phyloP scores from a whole-genome alignment of 2,888 invertebrate genomes.

The Schizotus pectinicornis region DNA sequence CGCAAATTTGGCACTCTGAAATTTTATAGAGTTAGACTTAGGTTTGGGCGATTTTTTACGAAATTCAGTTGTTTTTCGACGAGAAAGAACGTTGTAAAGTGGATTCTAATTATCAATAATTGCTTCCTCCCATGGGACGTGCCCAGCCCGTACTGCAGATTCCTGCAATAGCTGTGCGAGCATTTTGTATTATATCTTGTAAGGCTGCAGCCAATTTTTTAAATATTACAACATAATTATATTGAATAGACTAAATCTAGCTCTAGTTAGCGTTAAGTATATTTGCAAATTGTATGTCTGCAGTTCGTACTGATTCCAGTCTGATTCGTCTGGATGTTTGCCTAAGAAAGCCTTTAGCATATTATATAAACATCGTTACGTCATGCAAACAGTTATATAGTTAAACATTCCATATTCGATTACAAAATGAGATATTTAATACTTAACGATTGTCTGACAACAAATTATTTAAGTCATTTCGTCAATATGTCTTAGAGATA shows the following conservation, averaged over 20 bases:
- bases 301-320: slow-evolving; percentile 55
- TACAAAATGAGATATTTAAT: slow-evolving; percentile 40
- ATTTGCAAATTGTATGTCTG: slow-evolving; percentile 53
- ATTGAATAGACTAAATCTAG: slow-evolving; percentile 36
- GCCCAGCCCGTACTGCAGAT: slow-evolving; percentile 44
- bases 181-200: slow-evolving; percentile 46
- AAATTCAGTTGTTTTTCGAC: slow-evolving; percentile 9
- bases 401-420: slow-evolving; percentile 53
- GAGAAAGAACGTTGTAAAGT: slow-evolving; percentile 37
- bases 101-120: slow-evolving; percentile 41
- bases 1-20: slow-evolving; percentile 48
- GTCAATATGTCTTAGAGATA: slow-evolving; percentile 55
- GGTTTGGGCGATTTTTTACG: slow-evolving; percentile 15
- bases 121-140: slow-evolving; percentile 51
- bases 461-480: slow-evolving; percentile 48
- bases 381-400: slow-evolving; percentile 50
- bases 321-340: slow-evolving; percentile 54
- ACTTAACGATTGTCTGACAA: slow-evolving; percentile 38
- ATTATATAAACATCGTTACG: slow-evolving; percentile 52
- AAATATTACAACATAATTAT: slow-evolving; percentile 47
- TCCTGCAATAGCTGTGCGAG: slow-evolving; percentile 46
- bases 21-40: slow-evolving; percentile 42
- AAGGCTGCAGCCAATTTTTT: slow-evolving; percentile 54
- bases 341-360: slow-evolving; percentile 58
- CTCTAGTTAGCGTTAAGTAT: slow-evolving; percentile 52